Evolutionary conservation across 2,888 invertebrate species (phyloP), one percentile per base, ranked within the genome.

Genomic region (Lathronympha strigana): DNA sequence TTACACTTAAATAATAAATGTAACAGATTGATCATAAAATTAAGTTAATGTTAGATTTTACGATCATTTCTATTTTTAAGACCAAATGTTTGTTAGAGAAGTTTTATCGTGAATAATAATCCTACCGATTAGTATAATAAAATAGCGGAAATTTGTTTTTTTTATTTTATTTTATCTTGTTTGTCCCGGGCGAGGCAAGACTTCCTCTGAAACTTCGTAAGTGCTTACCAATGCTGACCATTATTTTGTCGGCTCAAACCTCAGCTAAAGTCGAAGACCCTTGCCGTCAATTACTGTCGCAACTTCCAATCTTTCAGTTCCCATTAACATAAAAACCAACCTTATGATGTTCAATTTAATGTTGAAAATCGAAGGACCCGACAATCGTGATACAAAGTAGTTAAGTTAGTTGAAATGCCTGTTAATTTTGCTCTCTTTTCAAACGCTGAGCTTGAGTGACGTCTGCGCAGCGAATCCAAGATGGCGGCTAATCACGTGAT

Each of bases 401-500:
- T n/a, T 45, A 23, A 15, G 36, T 49, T 23, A 13, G 1, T 23
- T 23, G 21, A 36, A 60, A 36, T 36, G 61, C 58, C 51, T 61
- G 55, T 64, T 63, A 68, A 69, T 68, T 73, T 63, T 68, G 70
- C 69, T 68, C 69, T 38, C 68, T 71, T 74, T 72, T 75, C 72
- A 74, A 76, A 74, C 63, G 70, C 71, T 75, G 74, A 76, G 61
- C 71, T 72, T 76, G 76, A 77, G 66, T 68, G 76, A 74, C 77
- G 62, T 68, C 69, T 71, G 25, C 57, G 60, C 60, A n/a, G 19
- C 54, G 33, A 50, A 71, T 67, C 63, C 71, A 76, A 75, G 61
- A 76, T 76, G 74, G 75, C 73, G 54, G 58, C 72, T 76, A 74
- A 74, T 74, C 73, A 55, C 45, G 50, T 67, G 67, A 78, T 81